These are phyloP conservation scores for Phaedon cochleariae DNA, from an alignment of 2,888 invertebrate genomes.

Conservation along the genomic window DNA sequence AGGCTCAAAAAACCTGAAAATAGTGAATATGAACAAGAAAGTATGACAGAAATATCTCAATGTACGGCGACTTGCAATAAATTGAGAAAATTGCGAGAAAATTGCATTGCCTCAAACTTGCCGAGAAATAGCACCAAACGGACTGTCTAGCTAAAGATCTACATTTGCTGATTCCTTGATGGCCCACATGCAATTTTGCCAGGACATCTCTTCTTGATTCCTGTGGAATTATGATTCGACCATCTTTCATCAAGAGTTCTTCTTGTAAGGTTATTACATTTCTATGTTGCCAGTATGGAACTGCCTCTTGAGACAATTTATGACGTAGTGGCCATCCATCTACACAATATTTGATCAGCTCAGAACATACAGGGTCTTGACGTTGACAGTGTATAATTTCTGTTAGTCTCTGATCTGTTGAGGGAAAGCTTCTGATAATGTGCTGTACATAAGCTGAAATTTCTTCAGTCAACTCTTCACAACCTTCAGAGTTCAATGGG, in stretches of 20 bases:
- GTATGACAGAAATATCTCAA: too few relatives aligned
- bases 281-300: conserved; percentile 30
- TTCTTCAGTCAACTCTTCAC: conserved; percentile 20
- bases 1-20: too few relatives aligned
- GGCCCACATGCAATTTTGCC: conserved; percentile 37
- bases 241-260: conserved; percentile 21
- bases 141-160: conserved; percentile 29
- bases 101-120: too few relatives aligned
- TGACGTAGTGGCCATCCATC: conserved; percentile 23
- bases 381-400: conserved; percentile 25
- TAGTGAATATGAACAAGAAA: too few relatives aligned
- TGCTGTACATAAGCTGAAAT: conserved; percentile 22
- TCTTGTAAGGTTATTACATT: conserved; percentile 25
- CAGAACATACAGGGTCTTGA: conserved; percentile 21
- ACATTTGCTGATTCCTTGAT: conserved; percentile 41
- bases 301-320: conserved; percentile 24
- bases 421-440: conserved; percentile 14
- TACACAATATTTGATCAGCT: conserved; percentile 15
- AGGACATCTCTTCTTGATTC: conserved; percentile 33
- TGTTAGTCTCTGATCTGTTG: conserved; percentile 18
- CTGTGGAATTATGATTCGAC: conserved; percentile 32
- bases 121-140: conserved; percentile 46
- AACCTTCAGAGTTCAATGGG: conserved; percentile 15
- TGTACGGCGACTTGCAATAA: too few relatives aligned
- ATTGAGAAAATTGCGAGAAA: too few relatives aligned